Evolutionary conservation across 2,888 invertebrate species (phyloP).

Genomic region (Steinernema scapterisci): DNA sequence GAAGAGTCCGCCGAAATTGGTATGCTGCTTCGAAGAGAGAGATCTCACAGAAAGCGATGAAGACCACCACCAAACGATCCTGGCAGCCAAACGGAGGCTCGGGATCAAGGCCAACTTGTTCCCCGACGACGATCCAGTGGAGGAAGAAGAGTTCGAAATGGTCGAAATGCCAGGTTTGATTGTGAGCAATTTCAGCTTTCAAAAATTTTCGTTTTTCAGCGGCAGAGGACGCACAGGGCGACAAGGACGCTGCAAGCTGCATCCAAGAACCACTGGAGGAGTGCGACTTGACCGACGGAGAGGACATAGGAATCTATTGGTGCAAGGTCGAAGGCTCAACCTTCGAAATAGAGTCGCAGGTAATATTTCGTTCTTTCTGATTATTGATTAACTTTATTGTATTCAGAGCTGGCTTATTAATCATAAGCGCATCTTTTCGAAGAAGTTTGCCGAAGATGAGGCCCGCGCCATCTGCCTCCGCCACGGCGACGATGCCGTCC

Average conservation of each 20-base stretch:
- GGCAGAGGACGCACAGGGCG: constrained; percentile 9
- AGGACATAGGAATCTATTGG: too few species aligned
- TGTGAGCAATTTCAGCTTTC: neutral
- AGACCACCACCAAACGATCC: neutral
- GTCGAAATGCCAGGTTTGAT: too few species aligned
- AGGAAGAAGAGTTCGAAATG: neutral
- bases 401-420: constrained; percentile 42
- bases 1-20: neutral
- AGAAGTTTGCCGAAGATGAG: constrained; percentile 6
- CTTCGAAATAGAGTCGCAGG: constrained; percentile 40
- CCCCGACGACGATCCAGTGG: neutral
- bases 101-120: neutral
- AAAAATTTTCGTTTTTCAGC: too few species aligned
- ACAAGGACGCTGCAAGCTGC: constrained; percentile 39
- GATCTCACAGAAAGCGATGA: neutral
- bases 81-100: too few species aligned
- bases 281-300: too few species aligned
- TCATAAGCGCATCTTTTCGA: constrained; percentile 46
- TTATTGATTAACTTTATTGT: constrained; percentile 24
- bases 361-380: neutral
- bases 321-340: constrained; percentile 40
- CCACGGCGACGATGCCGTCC: constrained; percentile 48
- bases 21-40: neutral
- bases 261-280: constrained; percentile 48
- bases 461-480: constrained; percentile 44